Conservation (phyloP, 2,888 invertebrate genomes). For the Ptychoptera contaminata region DNA sequence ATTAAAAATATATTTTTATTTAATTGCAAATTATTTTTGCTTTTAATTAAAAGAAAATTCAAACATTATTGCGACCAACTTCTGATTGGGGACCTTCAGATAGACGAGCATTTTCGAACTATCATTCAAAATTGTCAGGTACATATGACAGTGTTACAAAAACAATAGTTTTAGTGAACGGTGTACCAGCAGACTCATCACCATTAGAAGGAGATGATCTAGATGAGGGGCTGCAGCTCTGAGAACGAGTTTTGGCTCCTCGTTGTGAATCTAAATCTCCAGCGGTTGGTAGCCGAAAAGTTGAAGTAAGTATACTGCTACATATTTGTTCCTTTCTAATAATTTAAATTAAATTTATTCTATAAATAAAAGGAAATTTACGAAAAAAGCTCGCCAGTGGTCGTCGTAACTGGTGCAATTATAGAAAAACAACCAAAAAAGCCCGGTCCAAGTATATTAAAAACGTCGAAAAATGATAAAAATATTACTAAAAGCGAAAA, state of each 20-base stretch:
- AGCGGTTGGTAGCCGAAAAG: slow-evolving; percentile 1
- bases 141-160: slow-evolving; percentile 33
- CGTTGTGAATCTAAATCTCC: slow-evolving; percentile 2
- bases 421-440: slow-evolving; percentile 19
- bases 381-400: slow-evolving; percentile 27
- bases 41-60: slow-evolving; percentile 35
- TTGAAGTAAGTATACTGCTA: too few species aligned
- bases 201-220: slow-evolving; percentile 10
- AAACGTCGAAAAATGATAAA: slow-evolving; percentile 19
- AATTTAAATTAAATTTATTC: slow-evolving; percentile 4
- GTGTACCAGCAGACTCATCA: slow-evolving; percentile 24
- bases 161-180: slow-evolving; percentile 33
- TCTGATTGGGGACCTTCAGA: slow-evolving; percentile 53
- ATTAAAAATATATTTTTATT: neutral
- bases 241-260: slow-evolving; percentile 40
- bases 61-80: slow-evolving; percentile 47
- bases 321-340: too few species aligned
- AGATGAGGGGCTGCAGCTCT: slow-evolving; percentile 28
- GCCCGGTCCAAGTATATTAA: slow-evolving; percentile 32
- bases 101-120: slow-evolving; percentile 21
- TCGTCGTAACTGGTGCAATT: slow-evolving; percentile 12
- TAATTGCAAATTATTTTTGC: slow-evolving; percentile 5
- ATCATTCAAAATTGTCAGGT: slow-evolving; percentile 23
- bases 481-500: neutral
- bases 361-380: slow-evolving; percentile 31